Evolutionary conservation across 2,113 vertebrate species (phyloP), one percentile per base, ranked within the genome.

Genomic region (Myanophis thanlyinensis): DNA sequence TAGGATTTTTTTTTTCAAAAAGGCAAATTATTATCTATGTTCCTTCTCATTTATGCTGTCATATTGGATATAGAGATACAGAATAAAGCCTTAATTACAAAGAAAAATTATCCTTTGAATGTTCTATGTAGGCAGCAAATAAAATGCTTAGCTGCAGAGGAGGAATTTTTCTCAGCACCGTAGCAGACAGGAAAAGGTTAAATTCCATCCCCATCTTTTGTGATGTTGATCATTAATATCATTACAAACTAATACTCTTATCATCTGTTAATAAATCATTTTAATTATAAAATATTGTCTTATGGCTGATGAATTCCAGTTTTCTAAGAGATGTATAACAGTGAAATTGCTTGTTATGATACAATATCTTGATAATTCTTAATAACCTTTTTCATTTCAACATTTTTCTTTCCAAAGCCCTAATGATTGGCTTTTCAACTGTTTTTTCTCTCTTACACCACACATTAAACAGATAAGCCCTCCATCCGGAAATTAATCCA

Each of bases 401-500:
- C 18, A 67, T 91, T 91, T 92, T 52, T 23, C 87, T 1, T 25
- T 86, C 52, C 40, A 46, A 86, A 92, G 4, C 11, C 35, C 86
- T 51, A 53, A 10, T 84, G 15, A 53, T 44, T 20, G 23, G 59
- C 40, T 53, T 92, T 54, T 44, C 30, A 44, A 87, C 22, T 44
- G 46, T 4, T 30, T 35, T 86, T 85, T 23, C 3, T 18, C 8
- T 22, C 27, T 51, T 22, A 44, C 3, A 44, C 5, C 46, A 73
- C 30, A 51, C n/a, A 35, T 53, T 90, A 51, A 87, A 47, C n/a
- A 87, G 84, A 46, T 87, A 90, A 93, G 35, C 40, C 35, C 67
- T 89, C 87, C 73, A 89, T 85, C 67, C 52, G 89, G 67, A 92
- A 92, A 73, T 90, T 87, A 93, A 47, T 93, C 84, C 49, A 87